Evolutionary conservation across 2,888 invertebrate species (phyloP).

Genomic region (Ischnura elegans): DNA sequence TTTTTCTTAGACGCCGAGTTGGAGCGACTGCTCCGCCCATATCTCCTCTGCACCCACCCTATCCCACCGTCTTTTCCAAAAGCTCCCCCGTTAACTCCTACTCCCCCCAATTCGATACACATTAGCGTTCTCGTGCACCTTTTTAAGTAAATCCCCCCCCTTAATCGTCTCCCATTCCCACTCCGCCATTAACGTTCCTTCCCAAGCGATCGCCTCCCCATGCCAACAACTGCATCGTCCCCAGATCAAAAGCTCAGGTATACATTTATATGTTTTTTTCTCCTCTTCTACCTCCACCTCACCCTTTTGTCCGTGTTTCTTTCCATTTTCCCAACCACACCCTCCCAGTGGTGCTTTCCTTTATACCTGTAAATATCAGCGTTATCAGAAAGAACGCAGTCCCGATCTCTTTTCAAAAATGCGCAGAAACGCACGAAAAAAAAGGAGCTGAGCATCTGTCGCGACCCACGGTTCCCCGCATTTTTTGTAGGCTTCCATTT

Average conservation of each 20-base stretch:
- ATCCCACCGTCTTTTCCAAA: background rate
- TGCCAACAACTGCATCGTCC: background rate
- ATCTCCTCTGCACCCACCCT: background rate
- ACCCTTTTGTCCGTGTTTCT: background rate
- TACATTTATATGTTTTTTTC: background rate
- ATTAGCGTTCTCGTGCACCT: conserved; percentile 4
- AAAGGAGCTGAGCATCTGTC: conserved; percentile 25
- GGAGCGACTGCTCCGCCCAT: background rate
- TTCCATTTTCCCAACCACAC: background rate
- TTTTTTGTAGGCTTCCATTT: background rate
- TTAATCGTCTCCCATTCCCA: conserved; percentile 24
- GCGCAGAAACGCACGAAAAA: conserved; percentile 6
- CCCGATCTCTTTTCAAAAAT: background rate
- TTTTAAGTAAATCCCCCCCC: background rate
- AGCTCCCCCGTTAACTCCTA: background rate
- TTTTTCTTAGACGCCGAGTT: conserved; percentile 10
- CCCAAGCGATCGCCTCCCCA: background rate
- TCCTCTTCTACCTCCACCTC: background rate
- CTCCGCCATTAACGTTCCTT: background rate
- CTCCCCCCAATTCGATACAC: background rate
- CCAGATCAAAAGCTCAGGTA: background rate
- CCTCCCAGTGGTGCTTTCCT: background rate
- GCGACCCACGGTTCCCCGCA: background rate
- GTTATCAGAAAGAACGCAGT: background rate
- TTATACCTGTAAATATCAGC: background rate